Conservation (phyloP, 2,797 vertebrate genomes). For the Brachymystax lenok region DNA sequence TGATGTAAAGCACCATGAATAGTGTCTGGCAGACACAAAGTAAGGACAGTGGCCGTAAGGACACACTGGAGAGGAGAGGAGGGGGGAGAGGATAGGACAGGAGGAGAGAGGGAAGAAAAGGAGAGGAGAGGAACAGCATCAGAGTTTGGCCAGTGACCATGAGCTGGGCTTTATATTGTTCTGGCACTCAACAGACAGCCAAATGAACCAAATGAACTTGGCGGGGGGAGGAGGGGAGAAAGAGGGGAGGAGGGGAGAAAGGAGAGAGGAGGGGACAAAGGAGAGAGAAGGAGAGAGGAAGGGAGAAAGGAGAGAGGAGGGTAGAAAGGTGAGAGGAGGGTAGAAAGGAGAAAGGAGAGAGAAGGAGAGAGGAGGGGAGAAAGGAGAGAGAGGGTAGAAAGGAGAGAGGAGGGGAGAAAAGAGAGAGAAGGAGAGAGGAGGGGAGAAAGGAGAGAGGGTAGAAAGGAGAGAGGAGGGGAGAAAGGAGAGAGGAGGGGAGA, state of each 20-base stretch:
- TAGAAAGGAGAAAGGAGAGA: rapidly evolving
- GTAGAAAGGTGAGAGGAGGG: neutral
- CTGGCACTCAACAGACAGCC: neutral
- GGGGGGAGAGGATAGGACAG: too few species aligned
- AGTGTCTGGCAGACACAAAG: neutral
- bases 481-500: neutral
- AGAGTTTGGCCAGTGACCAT: neutral
- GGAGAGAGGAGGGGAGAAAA: too few species aligned
- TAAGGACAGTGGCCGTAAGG: neutral
- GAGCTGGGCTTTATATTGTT: neutral
- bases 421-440: too few species aligned
- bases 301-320: neutral
- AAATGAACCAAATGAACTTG: neutral
- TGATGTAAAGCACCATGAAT: neutral
- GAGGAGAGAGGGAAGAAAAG: too few species aligned
- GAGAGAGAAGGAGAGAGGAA: too few species aligned
- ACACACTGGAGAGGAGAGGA: too few species aligned
- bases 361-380: too few species aligned
- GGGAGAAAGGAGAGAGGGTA: rapidly evolving
- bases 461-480: too few species aligned
- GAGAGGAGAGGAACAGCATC: too few species aligned
- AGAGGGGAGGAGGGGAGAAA: too few species aligned
- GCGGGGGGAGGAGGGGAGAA: neutral
- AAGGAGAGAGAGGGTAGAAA: too few species aligned
- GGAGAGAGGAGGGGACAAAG: neutral